Base-by-base conservation (phyloP, 2,113 vertebrate genomes). In the Microcebus tavaratra region DNA sequence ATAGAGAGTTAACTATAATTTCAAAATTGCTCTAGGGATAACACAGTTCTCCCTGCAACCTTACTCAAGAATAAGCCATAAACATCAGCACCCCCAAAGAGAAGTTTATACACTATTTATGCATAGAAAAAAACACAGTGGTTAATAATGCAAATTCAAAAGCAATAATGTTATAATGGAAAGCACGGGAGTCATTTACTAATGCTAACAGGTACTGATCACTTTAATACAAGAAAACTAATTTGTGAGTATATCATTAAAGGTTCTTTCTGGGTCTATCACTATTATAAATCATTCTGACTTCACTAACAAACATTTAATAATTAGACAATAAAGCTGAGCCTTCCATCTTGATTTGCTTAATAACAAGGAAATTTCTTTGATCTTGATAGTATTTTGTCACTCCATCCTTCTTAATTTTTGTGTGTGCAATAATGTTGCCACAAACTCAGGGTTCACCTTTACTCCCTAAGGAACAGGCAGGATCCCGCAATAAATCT, bases 181-280 rank as follows among this genome's bases (percentile, higher is more conserved):
- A 75, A 94, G 34, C 73, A 79, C 2, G 75, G 75, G 79, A 87
- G 20, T 78, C 45, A 17, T 94, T 97, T 85, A 78, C 63, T 88
- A 92, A 92, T 48, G 78, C 48, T 83, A 96, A 86, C 4, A 89
- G 27, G n/a, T 83, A 91, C 55, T 42, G 7, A 93, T 80, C 91
- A 72, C 48, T 48, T 86, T 79, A 82, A 82, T 83, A 55, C 9
- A 91, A 97, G 55, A 67, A 94, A 95, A 94, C 79, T 88, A 39
- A 95, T 94, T 96, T 85, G 94, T 96, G 75, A 27, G 23, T 10
- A 7, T 48, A 94, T 80, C 80, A 67, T 63, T 91, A 92, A 87
- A 96, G 34, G 8, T 42, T 68, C 17, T 81, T 97, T 92, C 76
- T 53, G 65, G 17, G 72, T 45, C 65, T 82, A 53, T 67, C 67